phyloP scores from a whole-genome alignment of 1,140 invertebrate genomes.

The Cyphomyrmex costatus region DNA sequence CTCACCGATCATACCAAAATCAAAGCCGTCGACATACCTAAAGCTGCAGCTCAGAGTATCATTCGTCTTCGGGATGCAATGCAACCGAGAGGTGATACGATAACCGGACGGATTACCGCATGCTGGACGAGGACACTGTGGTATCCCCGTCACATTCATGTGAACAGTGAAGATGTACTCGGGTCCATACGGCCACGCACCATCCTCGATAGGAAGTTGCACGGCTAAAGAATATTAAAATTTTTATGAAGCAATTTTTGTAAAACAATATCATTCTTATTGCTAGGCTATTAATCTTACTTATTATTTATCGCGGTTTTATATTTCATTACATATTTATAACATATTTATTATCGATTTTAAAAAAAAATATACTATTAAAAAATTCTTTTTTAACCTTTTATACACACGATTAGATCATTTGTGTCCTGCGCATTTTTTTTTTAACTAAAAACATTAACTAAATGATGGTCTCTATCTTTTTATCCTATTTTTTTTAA shows the following conservation, averaged over 20 bases:
- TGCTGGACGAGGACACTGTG: neutral
- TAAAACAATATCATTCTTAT: neutral
- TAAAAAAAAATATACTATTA: neutral
- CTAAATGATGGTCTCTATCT: too few relatives aligned
- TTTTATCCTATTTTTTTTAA: too few relatives aligned
- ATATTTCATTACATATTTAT: neutral
- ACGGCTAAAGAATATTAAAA: neutral
- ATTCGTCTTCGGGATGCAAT: conserved; percentile 52
- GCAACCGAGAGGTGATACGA: conserved; percentile 57
- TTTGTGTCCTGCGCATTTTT: too few relatives aligned
- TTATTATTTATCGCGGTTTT: neutral
- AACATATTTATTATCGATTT: neutral
- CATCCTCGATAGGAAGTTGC: conserved; percentile 28
- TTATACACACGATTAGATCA: too few relatives aligned
- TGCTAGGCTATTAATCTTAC: neutral
- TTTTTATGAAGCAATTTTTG: neutral
- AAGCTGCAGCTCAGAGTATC: conserved; percentile 56
- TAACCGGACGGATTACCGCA: conserved; percentile 37
- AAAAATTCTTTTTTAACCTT: neutral
- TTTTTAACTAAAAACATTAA: too few relatives aligned
- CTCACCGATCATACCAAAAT: conserved; percentile 51
- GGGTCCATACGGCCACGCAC: conserved; percentile 55
- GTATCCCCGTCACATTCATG: conserved; percentile 35
- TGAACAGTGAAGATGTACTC: conserved; percentile 64
- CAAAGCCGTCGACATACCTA: conserved; percentile 1